Evolutionary conservation across 2,888 invertebrate genomes (phyloP).

Genomic region (Xestia c-nigrum): DNA sequence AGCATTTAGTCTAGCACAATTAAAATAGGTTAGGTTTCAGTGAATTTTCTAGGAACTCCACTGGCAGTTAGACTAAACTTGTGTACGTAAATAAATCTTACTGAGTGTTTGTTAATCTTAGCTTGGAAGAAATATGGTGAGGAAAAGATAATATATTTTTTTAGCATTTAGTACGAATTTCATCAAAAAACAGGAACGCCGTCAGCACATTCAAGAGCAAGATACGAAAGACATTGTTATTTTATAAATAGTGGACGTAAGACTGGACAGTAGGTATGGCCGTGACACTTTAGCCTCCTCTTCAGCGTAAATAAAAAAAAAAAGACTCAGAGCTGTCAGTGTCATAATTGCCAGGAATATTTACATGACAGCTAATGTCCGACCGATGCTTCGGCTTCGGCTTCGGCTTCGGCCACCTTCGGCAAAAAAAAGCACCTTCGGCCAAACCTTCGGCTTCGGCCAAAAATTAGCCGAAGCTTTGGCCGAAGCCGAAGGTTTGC

Average conservation of each 20-base stretch:
- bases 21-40: conserved; percentile 42
- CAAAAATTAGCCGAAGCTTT: too few species aligned
- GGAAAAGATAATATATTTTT: neutral
- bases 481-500: too few species aligned
- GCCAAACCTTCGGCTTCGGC: too few species aligned
- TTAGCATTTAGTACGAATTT: neutral
- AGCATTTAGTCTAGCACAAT: conserved; percentile 39
- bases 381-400: too few species aligned
- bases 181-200: neutral
- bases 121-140: neutral
- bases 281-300: too few species aligned
- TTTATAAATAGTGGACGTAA: too few species aligned
- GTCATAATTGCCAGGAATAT: neutral
- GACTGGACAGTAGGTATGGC: too few species aligned
- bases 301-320: too few species aligned
- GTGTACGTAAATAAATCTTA: neutral
- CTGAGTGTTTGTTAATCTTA: neutral
- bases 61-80: neutral
- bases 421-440: too few species aligned
- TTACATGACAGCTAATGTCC: neutral
- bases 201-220: neutral
- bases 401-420: too few species aligned
- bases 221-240: too few species aligned
- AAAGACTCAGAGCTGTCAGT: neutral
- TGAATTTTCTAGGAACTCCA: conserved; percentile 20